Base-by-base conservation (phyloP, 64 coral and sea anemone species). In the Pocillopora damicornis region DNA sequence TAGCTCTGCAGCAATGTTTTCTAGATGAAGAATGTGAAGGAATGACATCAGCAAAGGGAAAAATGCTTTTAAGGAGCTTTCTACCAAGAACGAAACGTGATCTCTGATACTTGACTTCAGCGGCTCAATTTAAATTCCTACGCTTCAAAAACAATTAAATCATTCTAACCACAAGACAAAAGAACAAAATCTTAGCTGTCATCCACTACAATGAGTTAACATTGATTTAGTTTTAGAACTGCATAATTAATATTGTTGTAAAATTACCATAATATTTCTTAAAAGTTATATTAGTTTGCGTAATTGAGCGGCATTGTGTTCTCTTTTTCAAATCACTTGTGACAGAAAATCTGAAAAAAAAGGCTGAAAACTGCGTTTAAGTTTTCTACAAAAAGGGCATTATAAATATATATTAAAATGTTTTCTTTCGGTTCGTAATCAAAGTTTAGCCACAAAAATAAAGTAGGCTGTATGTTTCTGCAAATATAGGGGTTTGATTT, bases 131-230 rank as follows among this genome's bases (percentile, higher is more conserved):
- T 23, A 80, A 63, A 61, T 62, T 80, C 59, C 35, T 60, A 62
- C 60, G 76, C 59, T 80, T 60, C 42, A 80, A 80, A 77, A 80
- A 80, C 59, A 25, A 80, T 63, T 62, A 80, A 60, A 80, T 80
- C 58, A 13, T n/a, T 62, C 78, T 16, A 62, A 25, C 23, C 78
- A 20, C 5, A 60, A 4, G 60, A 23, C 12, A 63, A 14, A 79
- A 15, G 20, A 15, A 15, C 61, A 66, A 66, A 18, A 18, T 66
- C 63, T 66, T 66, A 18, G 15, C 63, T 15, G 63, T 18, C 63
- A 18, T 11, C 1, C 9, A 69, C 10, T 69, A 69, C 20, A 69
- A 67, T 67, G 64, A 67, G 15, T 22, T 1, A 20, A 67, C 64
- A 67, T 20, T 22, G 22, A 69, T 69, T 69, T n/a, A n/a, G 66